Evolutionary conservation across 2,113 vertebrate genomes (phyloP).

Genomic region (Alligator sinensis): DNA sequence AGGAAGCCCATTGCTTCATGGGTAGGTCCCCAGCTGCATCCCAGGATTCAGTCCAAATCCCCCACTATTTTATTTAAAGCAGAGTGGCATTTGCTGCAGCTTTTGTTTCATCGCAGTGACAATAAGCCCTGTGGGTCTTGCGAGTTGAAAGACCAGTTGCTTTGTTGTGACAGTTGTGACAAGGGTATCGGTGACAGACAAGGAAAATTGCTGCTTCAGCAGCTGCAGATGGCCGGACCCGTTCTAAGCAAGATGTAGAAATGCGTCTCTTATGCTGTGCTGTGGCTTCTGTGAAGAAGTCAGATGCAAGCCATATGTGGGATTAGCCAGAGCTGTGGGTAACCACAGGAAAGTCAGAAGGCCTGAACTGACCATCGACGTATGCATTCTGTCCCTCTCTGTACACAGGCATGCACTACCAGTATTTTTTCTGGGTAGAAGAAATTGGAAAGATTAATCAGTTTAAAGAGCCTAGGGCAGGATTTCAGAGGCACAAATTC

Average conservation of each 20-base stretch:
- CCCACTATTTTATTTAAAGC: not conserved
- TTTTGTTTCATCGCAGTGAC: not conserved
- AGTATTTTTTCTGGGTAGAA: not conserved
- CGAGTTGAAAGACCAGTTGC: not conserved
- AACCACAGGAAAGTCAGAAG: constrained; percentile 51
- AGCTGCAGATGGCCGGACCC: constrained; percentile 5
- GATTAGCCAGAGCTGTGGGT: constrained; percentile 1
- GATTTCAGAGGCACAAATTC: not conserved
- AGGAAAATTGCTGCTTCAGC: constrained; percentile 22
- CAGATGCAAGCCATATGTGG: not conserved
- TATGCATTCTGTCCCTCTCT: not conserved
- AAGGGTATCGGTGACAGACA: not conserved
- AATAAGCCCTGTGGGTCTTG: not conserved
- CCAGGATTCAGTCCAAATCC: not conserved
- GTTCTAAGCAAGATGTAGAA: constrained; percentile 20
- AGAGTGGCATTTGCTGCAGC: not conserved
- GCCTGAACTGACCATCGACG: constrained; percentile 39
- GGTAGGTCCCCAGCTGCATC: not conserved
- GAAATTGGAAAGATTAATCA: not conserved
- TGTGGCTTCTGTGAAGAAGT: constrained; percentile 31
- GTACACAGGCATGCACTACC: not conserved
- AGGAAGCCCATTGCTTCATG: not conserved
- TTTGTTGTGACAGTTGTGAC: not conserved
- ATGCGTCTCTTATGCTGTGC: not conserved
- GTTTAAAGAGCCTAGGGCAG: not conserved